These are phyloP conservation scores for Shargacucullia verbasci DNA, from an alignment of 2,888 invertebrate species.

Conservation along the genomic window DNA sequence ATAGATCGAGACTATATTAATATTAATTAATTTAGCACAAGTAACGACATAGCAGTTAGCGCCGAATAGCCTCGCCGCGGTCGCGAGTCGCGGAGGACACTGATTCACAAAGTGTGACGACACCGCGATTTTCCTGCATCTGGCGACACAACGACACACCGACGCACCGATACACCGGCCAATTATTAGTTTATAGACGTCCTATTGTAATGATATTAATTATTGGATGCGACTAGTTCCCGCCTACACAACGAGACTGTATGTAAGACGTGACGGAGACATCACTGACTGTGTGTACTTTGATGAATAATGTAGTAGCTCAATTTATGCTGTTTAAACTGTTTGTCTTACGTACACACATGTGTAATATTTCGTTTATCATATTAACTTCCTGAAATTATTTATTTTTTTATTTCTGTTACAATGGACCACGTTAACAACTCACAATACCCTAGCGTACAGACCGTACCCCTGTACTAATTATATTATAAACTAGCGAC, in stretches of 20 bases:
- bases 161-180: conserved; percentile 8
- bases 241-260: conserved; percentile 9
- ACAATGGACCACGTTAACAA: no score
- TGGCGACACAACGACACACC: conserved; percentile 27
- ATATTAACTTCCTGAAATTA: no score
- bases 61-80: conserved; percentile 25
- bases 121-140: conserved; percentile 45
- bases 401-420: no score
- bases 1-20: conserved; percentile 4
- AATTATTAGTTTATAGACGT: conserved; percentile 45
- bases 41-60: not conserved
- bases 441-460: no score
- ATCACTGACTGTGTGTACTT: not conserved
- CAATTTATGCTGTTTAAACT: not conserved
- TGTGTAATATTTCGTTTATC: conserved; percentile 2
- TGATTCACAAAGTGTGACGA: conserved; percentile 70
- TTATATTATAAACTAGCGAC: no score
- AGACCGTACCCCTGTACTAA: no score
- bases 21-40: conserved; percentile 1
- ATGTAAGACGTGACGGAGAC: conserved; percentile 1
- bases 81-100: conserved; percentile 55
- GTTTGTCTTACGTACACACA: conserved; percentile 2
- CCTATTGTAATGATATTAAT: conserved; percentile 40
- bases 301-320: not conserved
- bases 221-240: conserved; percentile 11